Percentiles rank a stretch among this genome's conserved stretches.
Conservation (phyloP, 2,888 invertebrate species). For the Busseola fusca region DNA sequence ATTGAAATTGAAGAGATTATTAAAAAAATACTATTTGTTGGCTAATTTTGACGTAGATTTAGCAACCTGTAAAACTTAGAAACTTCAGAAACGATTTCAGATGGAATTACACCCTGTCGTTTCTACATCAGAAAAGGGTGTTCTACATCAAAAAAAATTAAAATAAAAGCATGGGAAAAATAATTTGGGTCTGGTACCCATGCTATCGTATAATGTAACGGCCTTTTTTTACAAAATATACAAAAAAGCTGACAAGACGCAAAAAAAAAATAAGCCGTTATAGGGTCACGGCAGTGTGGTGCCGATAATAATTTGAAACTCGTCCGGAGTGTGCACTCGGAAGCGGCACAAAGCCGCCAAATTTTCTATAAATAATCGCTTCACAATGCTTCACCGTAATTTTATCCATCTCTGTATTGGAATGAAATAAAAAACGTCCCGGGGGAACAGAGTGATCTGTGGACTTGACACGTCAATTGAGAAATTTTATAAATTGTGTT, state of each 20-base stretch:
- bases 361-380: constrained; percentile 88
- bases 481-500: constrained; percentile 20
- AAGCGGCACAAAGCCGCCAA: constrained; percentile 85
- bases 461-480: constrained; percentile 66
- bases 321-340: constrained; percentile 76
- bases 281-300: constrained; percentile 72
- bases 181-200: constrained; percentile 6
- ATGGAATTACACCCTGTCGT: neutral
- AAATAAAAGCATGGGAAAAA: neutral
- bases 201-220: constrained; percentile 66
- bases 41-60: neutral
- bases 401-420: constrained; percentile 87
- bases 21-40: neutral
- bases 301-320: constrained; percentile 76
- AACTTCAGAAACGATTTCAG: neutral
- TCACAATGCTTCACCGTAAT: constrained; percentile 85
- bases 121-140: neutral
- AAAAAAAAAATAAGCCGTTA: constrained; percentile 74
- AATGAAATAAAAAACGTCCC: constrained; percentile 83
- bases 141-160: no score
- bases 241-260: constrained; percentile 59
- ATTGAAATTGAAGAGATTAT: constrained; percentile 26
- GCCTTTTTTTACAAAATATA: constrained; percentile 61
- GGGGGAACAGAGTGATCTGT: constrained; percentile 70
- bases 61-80: neutral